phyloP scores from a whole-genome alignment of 2,888 invertebrate species.

The Trissonchulus latispiculum region DNA sequence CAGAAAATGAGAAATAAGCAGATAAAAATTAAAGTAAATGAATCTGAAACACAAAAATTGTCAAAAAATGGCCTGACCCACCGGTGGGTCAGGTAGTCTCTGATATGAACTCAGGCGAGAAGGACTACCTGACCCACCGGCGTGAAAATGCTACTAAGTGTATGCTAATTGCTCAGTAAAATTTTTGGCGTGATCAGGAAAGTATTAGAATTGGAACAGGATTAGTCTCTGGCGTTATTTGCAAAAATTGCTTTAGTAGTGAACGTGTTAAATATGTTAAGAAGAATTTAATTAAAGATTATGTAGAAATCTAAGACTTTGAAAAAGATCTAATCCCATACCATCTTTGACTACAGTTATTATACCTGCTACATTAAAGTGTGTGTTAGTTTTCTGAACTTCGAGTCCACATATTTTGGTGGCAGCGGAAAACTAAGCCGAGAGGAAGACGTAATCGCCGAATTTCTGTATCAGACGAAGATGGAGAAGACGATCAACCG shows the following conservation, averaged over 20 bases:
- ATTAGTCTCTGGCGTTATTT: background rate
- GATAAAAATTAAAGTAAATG: background rate
- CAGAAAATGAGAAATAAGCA: no score
- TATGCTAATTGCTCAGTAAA: background rate
- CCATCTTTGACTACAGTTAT: no score
- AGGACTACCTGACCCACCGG: background rate
- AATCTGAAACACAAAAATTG: background rate
- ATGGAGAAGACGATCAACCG: no score
- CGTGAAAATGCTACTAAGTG: background rate
- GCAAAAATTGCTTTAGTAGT: background rate
- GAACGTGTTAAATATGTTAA: background rate
- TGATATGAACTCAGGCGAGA: background rate
- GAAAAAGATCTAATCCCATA: no score
- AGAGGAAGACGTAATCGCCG: no score
- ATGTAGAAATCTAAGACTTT: no score
- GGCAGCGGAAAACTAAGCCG: no score
- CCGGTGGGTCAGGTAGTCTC: background rate
- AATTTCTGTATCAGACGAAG: no score
- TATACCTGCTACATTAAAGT: no score
- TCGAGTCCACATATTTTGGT: no score
- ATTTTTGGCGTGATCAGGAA: background rate
- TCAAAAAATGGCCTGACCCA: background rate
- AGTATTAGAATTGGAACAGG: background rate
- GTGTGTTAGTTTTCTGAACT: no score
- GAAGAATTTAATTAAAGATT: no score